These are phyloP conservation scores for Lethrus apterus DNA, from an alignment of 1,140 invertebrate genomes.

Conservation along the genomic window DNA sequence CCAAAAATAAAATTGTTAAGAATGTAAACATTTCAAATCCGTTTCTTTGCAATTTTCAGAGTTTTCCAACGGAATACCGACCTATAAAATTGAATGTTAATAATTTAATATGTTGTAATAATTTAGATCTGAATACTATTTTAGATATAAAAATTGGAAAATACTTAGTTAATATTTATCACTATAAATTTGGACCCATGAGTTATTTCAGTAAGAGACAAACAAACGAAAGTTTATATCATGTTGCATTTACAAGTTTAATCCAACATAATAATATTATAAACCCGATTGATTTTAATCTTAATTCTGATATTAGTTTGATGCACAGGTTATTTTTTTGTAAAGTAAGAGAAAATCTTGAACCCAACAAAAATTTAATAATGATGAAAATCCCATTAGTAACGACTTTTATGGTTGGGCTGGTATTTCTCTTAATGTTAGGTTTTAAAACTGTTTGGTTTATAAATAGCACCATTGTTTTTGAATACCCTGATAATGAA, in stretches of 20 bases:
- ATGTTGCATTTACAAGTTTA: conserved; percentile 15
- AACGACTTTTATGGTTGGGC: conserved; percentile 31
- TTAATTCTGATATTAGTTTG: conserved; percentile 17
- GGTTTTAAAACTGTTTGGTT: conserved; percentile 22
- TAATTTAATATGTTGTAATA: conserved; percentile 5
- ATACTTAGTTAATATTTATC: conserved; percentile 17
- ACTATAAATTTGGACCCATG: conserved; percentile 22
- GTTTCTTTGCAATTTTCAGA: not conserved
- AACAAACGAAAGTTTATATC: conserved; percentile 18
- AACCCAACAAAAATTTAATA: conserved; percentile 23
- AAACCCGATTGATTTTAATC: conserved; percentile 20
- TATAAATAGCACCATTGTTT: conserved; percentile 3
- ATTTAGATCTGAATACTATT: conserved; percentile 10
- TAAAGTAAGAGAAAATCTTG: conserved; percentile 13
- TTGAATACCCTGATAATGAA: not conserved
- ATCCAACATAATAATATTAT: conserved; percentile 17
- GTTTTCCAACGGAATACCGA: not conserved
- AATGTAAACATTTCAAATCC: conserved; percentile 7
- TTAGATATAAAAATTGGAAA: conserved; percentile 20
- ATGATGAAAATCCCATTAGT: conserved; percentile 29
- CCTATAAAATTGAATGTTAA: conserved; percentile 7
- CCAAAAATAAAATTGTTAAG: conserved; percentile 7
- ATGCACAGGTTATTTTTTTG: conserved; percentile 26
- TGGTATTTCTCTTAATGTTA: conserved; percentile 26
- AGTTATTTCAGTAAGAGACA: conserved; percentile 15